Evolutionary conservation across 2,113 vertebrate species (phyloP).

Genomic region (Cnemophilus loriae): DNA sequence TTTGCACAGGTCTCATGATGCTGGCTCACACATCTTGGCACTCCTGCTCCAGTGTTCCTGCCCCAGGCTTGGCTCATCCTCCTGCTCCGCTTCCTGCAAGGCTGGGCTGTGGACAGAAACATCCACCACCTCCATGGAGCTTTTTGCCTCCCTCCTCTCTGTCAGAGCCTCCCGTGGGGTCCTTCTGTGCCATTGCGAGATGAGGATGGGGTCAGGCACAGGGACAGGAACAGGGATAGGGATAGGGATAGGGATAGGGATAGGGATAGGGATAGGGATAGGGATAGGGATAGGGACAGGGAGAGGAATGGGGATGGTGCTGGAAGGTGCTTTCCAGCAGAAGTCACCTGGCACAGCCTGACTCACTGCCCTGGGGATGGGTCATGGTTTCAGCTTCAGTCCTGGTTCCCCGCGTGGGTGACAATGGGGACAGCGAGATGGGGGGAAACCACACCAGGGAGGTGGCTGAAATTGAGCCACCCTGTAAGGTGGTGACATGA

Average conservation of each 20-base stretch:
- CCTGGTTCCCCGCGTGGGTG: background rate
- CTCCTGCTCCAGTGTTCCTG: background rate
- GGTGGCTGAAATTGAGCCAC: background rate
- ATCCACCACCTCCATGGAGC: rapidly evolving
- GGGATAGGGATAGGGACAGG: background rate
- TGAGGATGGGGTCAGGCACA: background rate
- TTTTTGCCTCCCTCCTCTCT: background rate
- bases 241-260: no score
- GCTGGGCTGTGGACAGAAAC: background rate
- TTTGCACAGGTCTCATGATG: background rate
- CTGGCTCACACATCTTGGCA: background rate
- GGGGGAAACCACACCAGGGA: background rate
- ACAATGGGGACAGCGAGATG: background rate
- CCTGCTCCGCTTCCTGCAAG: background rate
- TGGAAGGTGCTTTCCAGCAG: background rate
- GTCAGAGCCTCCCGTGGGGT: rapidly evolving
- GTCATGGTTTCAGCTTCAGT: constrained; percentile 49
- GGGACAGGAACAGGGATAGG: background rate
- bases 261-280: background rate
- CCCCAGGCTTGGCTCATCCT: background rate
- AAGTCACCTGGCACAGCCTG: background rate
- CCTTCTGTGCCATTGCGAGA: rapidly evolving
- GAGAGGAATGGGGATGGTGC: background rate
- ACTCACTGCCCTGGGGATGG: background rate
- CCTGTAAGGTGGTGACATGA: background rate